Evolutionary conservation across 1,140 invertebrate genomes (phyloP).

Genomic region (Papilio helenus): DNA sequence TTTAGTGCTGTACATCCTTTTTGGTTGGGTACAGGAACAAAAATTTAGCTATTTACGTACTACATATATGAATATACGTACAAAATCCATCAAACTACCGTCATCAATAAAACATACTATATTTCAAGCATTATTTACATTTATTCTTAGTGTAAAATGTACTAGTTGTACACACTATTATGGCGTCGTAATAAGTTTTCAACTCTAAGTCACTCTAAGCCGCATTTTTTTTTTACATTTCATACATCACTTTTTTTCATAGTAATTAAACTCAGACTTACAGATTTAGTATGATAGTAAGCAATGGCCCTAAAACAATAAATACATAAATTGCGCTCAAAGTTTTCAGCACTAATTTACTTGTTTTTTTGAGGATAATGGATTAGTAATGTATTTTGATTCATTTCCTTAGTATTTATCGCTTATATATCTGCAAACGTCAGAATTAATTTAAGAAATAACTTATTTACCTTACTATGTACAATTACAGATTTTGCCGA

Average conservation of each 20-base stretch:
- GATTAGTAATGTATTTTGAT: not conserved
- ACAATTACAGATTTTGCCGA: constrained; percentile 6
- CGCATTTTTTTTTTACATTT: not conserved
- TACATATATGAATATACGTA: constrained; percentile 2
- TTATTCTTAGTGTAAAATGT: not conserved
- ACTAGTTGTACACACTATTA: not conserved
- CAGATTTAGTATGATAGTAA: not conserved
- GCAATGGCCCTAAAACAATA: not conserved
- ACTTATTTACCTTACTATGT: not conserved
- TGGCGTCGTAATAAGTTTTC: constrained; percentile 11
- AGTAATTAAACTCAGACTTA: not conserved
- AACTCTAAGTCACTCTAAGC: constrained; percentile 6
- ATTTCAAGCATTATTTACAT: not conserved
- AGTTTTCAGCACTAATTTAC: not conserved
- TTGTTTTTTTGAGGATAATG: not conserved
- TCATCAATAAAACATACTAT: not conserved
- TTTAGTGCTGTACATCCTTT: constrained; percentile 44
- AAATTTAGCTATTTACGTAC: constrained; percentile 13
- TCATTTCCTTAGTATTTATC: not conserved
- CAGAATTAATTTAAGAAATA: not conserved
- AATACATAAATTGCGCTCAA: not conserved
- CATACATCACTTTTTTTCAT: not conserved
- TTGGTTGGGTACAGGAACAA: constrained; percentile 66
- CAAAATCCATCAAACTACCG: not conserved
- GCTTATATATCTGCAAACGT: not conserved